Base-by-base conservation (phyloP, 2,797 vertebrate genomes). In the Prunella strophiata region DNA sequence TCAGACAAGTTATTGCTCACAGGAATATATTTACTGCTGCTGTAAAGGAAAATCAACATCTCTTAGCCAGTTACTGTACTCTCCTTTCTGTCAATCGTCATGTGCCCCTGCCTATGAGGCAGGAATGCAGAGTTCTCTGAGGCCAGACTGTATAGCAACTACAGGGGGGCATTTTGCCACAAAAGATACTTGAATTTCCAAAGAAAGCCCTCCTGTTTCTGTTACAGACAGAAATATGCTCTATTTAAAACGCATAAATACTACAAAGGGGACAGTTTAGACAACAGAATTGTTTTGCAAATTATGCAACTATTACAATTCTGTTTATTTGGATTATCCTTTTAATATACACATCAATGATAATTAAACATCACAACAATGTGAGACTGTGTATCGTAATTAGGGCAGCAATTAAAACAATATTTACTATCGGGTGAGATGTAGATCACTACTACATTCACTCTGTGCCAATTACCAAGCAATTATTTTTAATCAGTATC, bases 401-500 rank as follows among this genome's bases (percentile, higher is more conserved):
- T 94, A 90, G 73, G 76, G 48, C 76, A 94, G 85, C 89, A 96
- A 95, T 96, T 96, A 96, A 79, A 91, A 50, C 68, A 76, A 82
- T 93, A 82, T 76, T 94, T 91, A 93, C 89, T 92, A 93, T 74
- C 79, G 26, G 43, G 83, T 54, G 77, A 93, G 80, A 94, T 77
- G 89, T 67, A 91, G 77, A 93, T 94, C 91, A 58, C 63, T 71
- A 40, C 67, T 71, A 40, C 67, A 93, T 93, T 94, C 91, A 94
- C 94, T 91, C 67, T 65, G 85, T 70, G 77, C 77, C 93, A 94
- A 94, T 96, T 97, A 96, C 38, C 80, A 90, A 70, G 63, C 83
- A 93, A 97, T 96, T 96, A 94, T 82, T 88, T 94, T 88, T 93
- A 96, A 94, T 93, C 83, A 27, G 73, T 76, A 73, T 82, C 59